Conservation (phyloP, 2,888 invertebrate species). For the Lycia hirtaria region DNA sequence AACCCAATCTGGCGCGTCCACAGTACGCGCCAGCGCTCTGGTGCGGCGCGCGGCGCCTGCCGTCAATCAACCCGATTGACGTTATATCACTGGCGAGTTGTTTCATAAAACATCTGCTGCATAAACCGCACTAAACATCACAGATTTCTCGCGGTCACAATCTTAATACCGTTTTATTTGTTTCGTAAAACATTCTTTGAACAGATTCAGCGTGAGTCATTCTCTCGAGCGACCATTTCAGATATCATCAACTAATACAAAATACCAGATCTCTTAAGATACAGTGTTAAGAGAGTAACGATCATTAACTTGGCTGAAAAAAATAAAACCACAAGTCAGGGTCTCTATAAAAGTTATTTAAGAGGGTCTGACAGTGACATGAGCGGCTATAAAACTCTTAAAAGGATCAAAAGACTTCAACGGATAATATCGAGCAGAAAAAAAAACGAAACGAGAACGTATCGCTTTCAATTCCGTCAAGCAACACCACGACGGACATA, state of each 20-base stretch:
- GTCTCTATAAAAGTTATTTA: constrained; percentile 33
- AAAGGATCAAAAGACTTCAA: constrained; percentile 39
- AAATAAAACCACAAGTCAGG: constrained; percentile 23
- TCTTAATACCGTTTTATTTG: constrained; percentile 48
- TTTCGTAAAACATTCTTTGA: constrained; percentile 47
- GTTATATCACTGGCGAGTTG: constrained; percentile 63
- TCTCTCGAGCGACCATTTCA: constrained; percentile 14
- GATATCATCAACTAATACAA: constrained; percentile 9
- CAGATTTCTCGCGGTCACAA: constrained; percentile 42
- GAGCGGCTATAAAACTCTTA: constrained; percentile 39
- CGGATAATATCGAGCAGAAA: constrained; percentile 39
- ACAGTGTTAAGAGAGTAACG: constrained; percentile 23
- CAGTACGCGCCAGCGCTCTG: constrained; percentile 1
- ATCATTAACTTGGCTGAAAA: constrained; percentile 20
- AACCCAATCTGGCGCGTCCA: constrained; percentile 41
- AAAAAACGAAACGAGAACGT: constrained; percentile 37
- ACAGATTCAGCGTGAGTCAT: constrained; percentile 22
- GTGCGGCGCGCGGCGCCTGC: constrained; percentile 46
- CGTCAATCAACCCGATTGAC: constrained; percentile 71
- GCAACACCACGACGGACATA: constrained; percentile 39
- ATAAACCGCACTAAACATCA: constrained; percentile 46
- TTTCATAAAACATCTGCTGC: constrained; percentile 59
- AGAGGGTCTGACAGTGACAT: constrained; percentile 43
- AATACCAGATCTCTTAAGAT: constrained; percentile 30
- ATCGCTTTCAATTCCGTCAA: constrained; percentile 43